Percentiles rank a stretch among this genome's conserved stretches.
These are phyloP conservation scores for Diplodus sargus DNA, from an alignment of 2,797 vertebrate genomes.

Conservation along the genomic window DNA sequence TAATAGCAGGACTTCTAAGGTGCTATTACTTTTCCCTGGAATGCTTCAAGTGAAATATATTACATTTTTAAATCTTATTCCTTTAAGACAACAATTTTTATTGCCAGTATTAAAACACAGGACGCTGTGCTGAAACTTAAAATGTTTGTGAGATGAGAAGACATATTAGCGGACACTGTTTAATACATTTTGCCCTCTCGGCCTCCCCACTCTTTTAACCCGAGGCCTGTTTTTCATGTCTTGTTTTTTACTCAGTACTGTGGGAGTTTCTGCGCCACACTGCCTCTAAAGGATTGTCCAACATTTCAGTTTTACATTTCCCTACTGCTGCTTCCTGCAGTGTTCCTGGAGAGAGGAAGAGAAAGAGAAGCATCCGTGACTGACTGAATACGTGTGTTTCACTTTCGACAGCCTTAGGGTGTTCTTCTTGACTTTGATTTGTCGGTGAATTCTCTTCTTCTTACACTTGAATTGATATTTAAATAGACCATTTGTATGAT, in stretches of 20 bases:
- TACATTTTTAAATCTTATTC: constrained; percentile 23
- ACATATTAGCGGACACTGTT: constrained; percentile 20
- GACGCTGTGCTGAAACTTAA: constrained; percentile 26
- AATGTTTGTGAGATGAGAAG: constrained; percentile 9
- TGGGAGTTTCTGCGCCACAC: constrained; percentile 60
- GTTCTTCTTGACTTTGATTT: constrained; percentile 66
- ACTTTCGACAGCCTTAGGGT: constrained; percentile 74
- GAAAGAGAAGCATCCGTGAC: constrained; percentile 37
- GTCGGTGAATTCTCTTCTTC: constrained; percentile 68
- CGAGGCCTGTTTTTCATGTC: constrained; percentile 47
- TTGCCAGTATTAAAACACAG: constrained; percentile 16
- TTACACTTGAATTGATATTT: constrained; percentile 80
- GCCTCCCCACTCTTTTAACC: constrained; percentile 29
- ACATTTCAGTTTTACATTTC: constrained; percentile 40
- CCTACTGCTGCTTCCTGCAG: constrained; percentile 36
- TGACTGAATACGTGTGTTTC: constrained; percentile 59
- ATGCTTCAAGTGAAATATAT: constrained; percentile 26
- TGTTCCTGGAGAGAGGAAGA: constrained; percentile 27
- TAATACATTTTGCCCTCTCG: constrained; percentile 16
- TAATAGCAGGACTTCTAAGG: constrained; percentile 39
- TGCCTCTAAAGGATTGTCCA: constrained; percentile 65
- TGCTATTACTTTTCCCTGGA: constrained; percentile 42
- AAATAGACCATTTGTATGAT: constrained; percentile 79
- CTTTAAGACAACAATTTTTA: constrained; percentile 1
- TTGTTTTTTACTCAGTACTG: constrained; percentile 51